Percentiles rank a stretch among this genome's conserved stretches.
These are phyloP conservation scores for Neodiprion pinetum DNA, from an alignment of 1,140 invertebrate genomes.

Conservation along the genomic window DNA sequence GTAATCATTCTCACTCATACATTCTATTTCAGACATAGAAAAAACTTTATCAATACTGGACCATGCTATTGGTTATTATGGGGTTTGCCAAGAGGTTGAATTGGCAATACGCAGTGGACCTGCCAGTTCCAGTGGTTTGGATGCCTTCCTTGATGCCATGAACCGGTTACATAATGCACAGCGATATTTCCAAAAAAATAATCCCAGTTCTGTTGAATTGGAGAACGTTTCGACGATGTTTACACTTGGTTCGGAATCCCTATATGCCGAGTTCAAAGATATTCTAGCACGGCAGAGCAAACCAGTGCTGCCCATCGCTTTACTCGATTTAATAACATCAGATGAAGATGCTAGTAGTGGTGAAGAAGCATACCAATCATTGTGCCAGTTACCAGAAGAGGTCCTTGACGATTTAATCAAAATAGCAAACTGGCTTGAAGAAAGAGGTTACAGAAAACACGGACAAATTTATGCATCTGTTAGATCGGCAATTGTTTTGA, in stretches of 20 bases:
- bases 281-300: conserved; percentile 85
- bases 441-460: conserved; percentile 80
- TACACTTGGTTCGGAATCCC: conserved; percentile 59
- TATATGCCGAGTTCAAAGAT: conserved; percentile 89
- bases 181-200: conserved; percentile 92
- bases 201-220: conserved; percentile 91
- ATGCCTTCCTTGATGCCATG: conserved; percentile 81
- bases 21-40: conserved; percentile 70
- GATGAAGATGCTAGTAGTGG: conserved; percentile 76
- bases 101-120: conserved; percentile 80
- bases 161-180: conserved; percentile 86
- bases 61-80: conserved; percentile 89
- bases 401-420: conserved; percentile 75
- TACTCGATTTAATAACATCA: conserved; percentile 84
- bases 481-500: conserved; percentile 76
- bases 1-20: too few relatives aligned
- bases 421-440: conserved; percentile 86
- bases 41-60: conserved; percentile 82
- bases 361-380: conserved; percentile 55
- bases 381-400: conserved; percentile 69
- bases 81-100: conserved; percentile 87
- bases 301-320: conserved; percentile 81
- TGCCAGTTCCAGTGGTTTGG: conserved; percentile 67
- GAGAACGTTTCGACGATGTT: conserved; percentile 84
- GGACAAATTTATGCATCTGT: conserved; percentile 82